Evolutionary conservation across 2,113 vertebrate species (phyloP).

Genomic region (Callipepla squamata): DNA sequence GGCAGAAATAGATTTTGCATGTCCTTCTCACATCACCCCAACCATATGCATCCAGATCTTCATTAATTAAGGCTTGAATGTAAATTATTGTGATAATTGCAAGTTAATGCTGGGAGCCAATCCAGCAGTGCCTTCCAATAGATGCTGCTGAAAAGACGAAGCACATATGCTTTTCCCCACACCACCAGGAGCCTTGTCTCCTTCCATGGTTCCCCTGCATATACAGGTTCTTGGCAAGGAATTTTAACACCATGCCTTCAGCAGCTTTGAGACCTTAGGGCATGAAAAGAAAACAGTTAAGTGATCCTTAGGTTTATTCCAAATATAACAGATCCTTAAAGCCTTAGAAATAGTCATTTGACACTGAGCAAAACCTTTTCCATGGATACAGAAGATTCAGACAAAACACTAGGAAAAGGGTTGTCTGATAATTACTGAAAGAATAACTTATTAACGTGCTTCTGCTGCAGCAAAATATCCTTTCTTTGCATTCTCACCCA

Average conservation of each 20-base stretch:
- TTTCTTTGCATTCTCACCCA: neutral
- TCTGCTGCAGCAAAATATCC: neutral
- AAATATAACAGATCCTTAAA: neutral
- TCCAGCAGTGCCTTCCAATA: neutral
- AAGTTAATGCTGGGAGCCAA: constrained; percentile 31
- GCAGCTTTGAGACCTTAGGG: neutral
- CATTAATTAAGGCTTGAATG: neutral
- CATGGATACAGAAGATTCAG: neutral
- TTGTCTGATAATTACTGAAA: neutral
- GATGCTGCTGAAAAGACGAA: neutral
- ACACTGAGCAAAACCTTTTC: neutral
- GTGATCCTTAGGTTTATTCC: neutral
- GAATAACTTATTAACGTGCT: neutral
- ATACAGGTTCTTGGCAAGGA: neutral
- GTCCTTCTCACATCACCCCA: neutral
- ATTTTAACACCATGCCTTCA: neutral
- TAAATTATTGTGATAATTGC: constrained; percentile 40
- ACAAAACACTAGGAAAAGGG: neutral
- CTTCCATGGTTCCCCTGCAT: neutral
- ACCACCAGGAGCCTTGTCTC: neutral
- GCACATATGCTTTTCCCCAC: neutral
- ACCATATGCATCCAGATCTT: neutral
- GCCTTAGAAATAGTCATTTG: neutral
- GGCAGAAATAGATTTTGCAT: constrained; percentile 13
- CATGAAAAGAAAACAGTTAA: neutral